A percentile compares a stretch with the other conserved stretches of the same genome.
phyloP scores from a whole-genome alignment of 2,888 invertebrate species.

The Hydrotaea cyrtoneurina region DNA sequence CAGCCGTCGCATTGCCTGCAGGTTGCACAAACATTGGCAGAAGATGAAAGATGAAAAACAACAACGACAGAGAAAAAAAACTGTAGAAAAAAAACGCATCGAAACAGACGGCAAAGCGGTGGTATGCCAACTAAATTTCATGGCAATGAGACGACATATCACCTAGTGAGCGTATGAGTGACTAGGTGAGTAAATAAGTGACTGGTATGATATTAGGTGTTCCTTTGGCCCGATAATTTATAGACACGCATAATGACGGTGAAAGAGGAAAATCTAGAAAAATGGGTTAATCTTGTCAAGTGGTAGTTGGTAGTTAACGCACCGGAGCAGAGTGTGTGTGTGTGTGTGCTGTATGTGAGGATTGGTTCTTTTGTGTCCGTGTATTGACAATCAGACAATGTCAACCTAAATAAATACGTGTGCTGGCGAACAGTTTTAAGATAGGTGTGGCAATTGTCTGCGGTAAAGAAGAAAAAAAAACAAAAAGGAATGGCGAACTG shows the following conservation, averaged over 20 bases:
- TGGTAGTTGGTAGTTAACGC: constrained; percentile 28
- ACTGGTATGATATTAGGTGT: constrained; percentile 61
- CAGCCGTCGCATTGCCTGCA: constrained; percentile 25
- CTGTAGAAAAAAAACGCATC: constrained; percentile 36
- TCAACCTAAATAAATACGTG: constrained; percentile 29
- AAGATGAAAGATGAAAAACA: too few relatives aligned
- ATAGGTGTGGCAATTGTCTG: too few relatives aligned
- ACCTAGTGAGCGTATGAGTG: constrained; percentile 67
- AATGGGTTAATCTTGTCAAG: constrained; percentile 56
- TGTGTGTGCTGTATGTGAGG: neutral
- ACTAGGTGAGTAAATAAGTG: constrained; percentile 67
- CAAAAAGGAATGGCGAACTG: too few relatives aligned
- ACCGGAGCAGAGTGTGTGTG: neutral
- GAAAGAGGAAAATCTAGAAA: constrained; percentile 47
- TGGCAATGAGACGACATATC: constrained; percentile 67
- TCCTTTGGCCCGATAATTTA: constrained; percentile 64
- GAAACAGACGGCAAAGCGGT: constrained; percentile 22
- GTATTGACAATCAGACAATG: constrained; percentile 21
- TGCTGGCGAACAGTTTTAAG: too few relatives aligned
- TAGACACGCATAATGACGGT: constrained; percentile 67
- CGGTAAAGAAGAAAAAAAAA: too few relatives aligned
- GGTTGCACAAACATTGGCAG: constrained; percentile 20
- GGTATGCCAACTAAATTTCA: constrained; percentile 59
- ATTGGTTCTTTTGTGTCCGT: neutral
- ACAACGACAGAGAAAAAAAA: too few relatives aligned